These are phyloP conservation scores for Pyrgilauda ruficollis DNA, from an alignment of 2,113 vertebrate genomes.

Conservation along the genomic window DNA sequence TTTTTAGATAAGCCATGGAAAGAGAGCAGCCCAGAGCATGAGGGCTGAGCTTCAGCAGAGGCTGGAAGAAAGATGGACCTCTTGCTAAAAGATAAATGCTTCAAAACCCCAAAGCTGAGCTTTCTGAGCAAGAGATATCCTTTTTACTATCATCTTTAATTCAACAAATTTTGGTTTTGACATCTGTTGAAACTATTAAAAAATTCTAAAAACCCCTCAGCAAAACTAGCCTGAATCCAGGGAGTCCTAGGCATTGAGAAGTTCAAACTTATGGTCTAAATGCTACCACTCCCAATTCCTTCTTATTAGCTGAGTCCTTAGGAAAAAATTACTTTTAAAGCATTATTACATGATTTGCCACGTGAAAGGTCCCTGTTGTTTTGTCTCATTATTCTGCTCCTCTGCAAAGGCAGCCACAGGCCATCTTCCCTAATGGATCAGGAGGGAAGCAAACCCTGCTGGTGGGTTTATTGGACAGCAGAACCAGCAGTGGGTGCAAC, in stretches of 20 bases:
- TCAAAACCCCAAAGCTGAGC: not conserved
- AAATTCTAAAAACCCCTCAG: accelerated
- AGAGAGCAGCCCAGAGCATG: not conserved
- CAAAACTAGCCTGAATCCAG: not conserved
- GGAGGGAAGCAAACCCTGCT: not conserved
- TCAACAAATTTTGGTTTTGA: not conserved
- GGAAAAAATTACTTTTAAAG: not conserved
- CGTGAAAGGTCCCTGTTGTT: not conserved
- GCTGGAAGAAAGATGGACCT: not conserved
- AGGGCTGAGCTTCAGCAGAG: conserved; percentile 10
- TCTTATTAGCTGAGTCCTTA: not conserved
- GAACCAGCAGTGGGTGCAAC: not conserved
- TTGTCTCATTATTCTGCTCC: not conserved
- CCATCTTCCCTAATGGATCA: not conserved
- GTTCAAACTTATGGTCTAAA: not conserved
- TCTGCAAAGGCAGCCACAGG: not conserved
- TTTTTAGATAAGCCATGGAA: conserved; percentile 40
- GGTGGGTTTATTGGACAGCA: not conserved
- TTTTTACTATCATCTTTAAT: not conserved
- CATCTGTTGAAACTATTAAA: not conserved
- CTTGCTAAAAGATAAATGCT: conserved; percentile 5
- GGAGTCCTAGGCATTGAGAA: not conserved
- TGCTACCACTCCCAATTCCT: not conserved
- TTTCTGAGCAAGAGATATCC: not conserved
- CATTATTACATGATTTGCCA: not conserved